These are phyloP conservation scores for Lacerta agilis DNA, from an alignment of 2,797 vertebrate genomes.

Conservation along the genomic window DNA sequence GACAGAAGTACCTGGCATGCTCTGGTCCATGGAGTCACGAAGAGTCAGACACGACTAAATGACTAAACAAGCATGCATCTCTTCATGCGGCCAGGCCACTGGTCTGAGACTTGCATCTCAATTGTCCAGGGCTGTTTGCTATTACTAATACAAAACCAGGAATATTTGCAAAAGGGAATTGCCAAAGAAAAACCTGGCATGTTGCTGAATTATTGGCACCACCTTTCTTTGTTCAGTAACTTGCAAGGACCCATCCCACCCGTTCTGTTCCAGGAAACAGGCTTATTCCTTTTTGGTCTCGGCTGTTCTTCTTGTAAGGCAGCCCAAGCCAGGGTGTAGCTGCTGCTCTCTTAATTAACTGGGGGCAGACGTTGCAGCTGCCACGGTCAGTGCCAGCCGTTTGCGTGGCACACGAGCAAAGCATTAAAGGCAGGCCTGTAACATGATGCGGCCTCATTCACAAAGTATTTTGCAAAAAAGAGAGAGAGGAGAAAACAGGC, in stretches of 20 bases:
- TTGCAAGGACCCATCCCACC: neutral
- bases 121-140: neutral
- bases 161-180: conserved; percentile 2
- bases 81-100: neutral
- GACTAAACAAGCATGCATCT: too few species aligned
- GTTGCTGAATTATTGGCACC: neutral
- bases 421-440: too few species aligned
- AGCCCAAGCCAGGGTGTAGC: neutral
- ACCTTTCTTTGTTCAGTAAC: conserved; percentile 22
- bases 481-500: neutral
- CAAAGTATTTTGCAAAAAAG: neutral
- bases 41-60: too few species aligned
- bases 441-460: neutral
- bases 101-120: neutral
- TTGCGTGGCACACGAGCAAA: neutral
- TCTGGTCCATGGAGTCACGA: too few species aligned
- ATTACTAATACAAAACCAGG: neutral
- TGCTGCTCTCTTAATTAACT: neutral
- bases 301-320: conserved; percentile 21
- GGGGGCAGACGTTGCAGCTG: neutral
- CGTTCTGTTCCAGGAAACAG: conserved; percentile 28
- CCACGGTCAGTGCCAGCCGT: neutral
- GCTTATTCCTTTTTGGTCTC: conserved; percentile 31
- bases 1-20: too few species aligned
- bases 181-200: neutral